A percentile compares a stretch with the other conserved stretches of the same genome.
phyloP scores from a whole-genome alignment of 37 sponge, comb jelly and placozoan genomes.

The Oscarella lobularis region DNA sequence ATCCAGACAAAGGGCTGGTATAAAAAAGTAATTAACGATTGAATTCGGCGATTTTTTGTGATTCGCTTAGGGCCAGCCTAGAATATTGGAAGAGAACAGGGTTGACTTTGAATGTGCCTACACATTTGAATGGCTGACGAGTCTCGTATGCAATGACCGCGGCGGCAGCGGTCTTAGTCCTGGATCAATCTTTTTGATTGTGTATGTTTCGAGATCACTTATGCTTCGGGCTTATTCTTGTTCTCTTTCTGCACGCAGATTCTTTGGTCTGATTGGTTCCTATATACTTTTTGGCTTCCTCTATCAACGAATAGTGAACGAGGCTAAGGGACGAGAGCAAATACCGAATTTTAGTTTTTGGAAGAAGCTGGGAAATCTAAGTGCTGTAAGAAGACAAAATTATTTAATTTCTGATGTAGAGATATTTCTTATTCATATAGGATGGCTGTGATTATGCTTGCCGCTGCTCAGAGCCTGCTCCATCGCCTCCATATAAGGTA shows the following conservation, averaged over 20 bases:
- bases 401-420: too few relatives aligned
- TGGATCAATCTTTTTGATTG: not conserved
- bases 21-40: not conserved
- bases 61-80: not conserved
- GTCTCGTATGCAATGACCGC: not conserved
- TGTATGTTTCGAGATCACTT: not conserved
- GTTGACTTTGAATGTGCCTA: not conserved
- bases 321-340: not conserved
- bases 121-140: not conserved
- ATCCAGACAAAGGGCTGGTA: not conserved
- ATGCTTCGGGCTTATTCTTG: not conserved
- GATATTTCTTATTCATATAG: not conserved
- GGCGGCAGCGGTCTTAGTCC: not conserved
- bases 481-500: too few relatives aligned
- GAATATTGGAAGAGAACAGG: not conserved
- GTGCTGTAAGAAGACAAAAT: conserved; percentile 2
- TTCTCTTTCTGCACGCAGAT: not conserved
- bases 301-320: not conserved
- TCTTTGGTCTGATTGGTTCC: not conserved
- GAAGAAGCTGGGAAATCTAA: not conserved
- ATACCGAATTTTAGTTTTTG: not conserved
- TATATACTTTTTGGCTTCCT: not conserved
- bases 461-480: not conserved
- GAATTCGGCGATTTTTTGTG: not conserved
- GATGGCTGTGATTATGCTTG: not conserved